phyloP scores from a whole-genome alignment of 2,113 vertebrate genomes.

The Coregonus clupeaformis region DNA sequence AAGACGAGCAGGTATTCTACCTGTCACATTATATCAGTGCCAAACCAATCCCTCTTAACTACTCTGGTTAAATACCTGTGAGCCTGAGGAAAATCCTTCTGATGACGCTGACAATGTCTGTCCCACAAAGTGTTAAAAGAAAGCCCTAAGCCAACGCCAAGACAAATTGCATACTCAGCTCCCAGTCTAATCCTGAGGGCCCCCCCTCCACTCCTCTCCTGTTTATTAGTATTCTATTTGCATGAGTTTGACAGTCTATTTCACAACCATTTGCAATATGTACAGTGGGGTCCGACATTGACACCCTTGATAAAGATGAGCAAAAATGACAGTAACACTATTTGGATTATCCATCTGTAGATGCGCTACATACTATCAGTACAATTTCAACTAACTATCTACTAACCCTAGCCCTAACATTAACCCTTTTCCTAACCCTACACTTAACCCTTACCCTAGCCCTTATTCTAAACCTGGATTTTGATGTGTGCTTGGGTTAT shows the following conservation, averaged over 20 bases:
- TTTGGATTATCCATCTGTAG: too few species aligned
- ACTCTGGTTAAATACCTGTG: conserved; percentile 66
- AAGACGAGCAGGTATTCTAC: conserved; percentile 15
- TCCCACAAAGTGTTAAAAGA: conserved; percentile 65
- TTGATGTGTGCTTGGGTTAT: too few species aligned
- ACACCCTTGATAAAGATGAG: too few species aligned
- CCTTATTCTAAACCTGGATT: too few species aligned
- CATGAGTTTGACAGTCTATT: conserved; percentile 26
- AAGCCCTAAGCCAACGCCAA: conserved; percentile 59
- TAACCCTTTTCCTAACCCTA: too few species aligned
- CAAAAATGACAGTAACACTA: too few species aligned
- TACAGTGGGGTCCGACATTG: not conserved
- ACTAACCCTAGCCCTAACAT: too few species aligned
- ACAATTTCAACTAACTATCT: too few species aligned
- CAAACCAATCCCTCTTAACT: conserved; percentile 53
- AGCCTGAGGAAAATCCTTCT: conserved; percentile 63
- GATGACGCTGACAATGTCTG: conserved; percentile 64
- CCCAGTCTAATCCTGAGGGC: conserved; percentile 48
- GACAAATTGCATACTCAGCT: conserved; percentile 58
- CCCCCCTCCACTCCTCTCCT: not conserved
- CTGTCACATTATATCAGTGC: conserved; percentile 60
- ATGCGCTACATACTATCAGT: too few species aligned
- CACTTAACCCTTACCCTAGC: too few species aligned
- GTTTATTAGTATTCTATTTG: conserved; percentile 28
- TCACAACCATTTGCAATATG: conserved; percentile 8